Conservation (phyloP, 2,888 invertebrate species). For the Homarus gammarus region DNA sequence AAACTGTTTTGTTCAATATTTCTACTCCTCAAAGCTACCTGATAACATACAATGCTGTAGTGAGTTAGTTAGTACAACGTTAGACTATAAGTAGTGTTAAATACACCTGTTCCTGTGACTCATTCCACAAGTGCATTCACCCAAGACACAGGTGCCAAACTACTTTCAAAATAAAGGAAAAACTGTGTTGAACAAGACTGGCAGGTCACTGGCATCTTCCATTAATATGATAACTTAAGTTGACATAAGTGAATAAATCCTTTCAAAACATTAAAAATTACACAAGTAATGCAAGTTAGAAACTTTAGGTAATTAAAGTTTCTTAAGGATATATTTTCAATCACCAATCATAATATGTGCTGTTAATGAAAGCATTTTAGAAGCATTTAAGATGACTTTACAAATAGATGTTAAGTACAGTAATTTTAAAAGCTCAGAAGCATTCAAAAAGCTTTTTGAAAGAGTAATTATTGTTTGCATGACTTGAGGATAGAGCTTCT, state of each 20-base stretch:
- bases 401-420: slow-evolving; percentile 25
- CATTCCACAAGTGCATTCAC: background rate
- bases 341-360: background rate
- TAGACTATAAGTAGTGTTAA: background rate
- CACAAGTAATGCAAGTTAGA: background rate
- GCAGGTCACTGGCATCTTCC: background rate
- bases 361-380: background rate
- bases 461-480: slow-evolving; percentile 23
- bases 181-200: background rate
- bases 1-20: background rate
- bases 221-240: background rate
- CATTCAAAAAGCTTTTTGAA: slow-evolving; percentile 23
- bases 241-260: background rate
- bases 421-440: slow-evolving; percentile 27
- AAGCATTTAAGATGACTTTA: background rate
- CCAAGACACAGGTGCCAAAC: background rate
- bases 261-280: background rate
- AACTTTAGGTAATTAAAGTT: background rate
- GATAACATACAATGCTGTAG: background rate
- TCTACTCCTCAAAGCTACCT: background rate
- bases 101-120: background rate
- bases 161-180: background rate
- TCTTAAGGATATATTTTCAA: background rate
- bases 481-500: slow-evolving; percentile 23
- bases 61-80: background rate